Conservation (phyloP, 1,140 invertebrate genomes). For the Dolichoris vasculosae region DNA sequence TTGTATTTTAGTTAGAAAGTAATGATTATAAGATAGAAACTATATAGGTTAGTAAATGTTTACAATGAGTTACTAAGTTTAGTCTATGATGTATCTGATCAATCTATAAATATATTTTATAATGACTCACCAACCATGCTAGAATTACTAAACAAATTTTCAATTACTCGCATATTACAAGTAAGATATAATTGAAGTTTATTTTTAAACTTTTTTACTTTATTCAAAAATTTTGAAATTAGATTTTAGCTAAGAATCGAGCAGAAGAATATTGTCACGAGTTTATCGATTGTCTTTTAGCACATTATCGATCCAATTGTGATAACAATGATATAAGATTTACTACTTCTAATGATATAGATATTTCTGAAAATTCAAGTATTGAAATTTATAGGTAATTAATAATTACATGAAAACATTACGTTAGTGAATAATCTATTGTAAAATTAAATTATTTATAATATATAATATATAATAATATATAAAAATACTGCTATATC, state of each 20-base stretch:
- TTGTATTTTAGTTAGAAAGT: neutral
- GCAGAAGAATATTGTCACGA: conserved; percentile 75
- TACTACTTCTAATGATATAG: conserved; percentile 61
- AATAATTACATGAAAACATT: neutral
- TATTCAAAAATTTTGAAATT: conserved; percentile 10
- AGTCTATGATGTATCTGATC: conserved; percentile 56
- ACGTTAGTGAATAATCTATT: neutral
- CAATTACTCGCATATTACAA: conserved; percentile 74
- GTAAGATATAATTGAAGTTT: conserved; percentile 30
- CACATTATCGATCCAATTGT: conserved; percentile 61
- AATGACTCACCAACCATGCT: conserved; percentile 77
- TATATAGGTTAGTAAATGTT: conserved; percentile 61
- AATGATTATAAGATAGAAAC: neutral
- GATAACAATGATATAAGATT: conserved; percentile 56
- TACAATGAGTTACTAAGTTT: conserved; percentile 62
- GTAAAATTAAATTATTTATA: neutral
- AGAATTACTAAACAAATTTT: conserved; percentile 75
- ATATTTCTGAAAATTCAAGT: conserved; percentile 75
- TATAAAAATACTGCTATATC: no score
- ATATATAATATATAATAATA: neutral
- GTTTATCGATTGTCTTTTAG: conserved; percentile 73
- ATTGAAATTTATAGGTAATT: conserved; percentile 75
- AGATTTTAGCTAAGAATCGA: conserved; percentile 73
- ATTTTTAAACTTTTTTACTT: neutral
- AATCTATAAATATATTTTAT: conserved; percentile 62